Percentiles rank a stretch among this genome's conserved stretches.
These are phyloP conservation scores for Rosalia funebris DNA, from an alignment of 2,888 invertebrate species.

Conservation along the genomic window DNA sequence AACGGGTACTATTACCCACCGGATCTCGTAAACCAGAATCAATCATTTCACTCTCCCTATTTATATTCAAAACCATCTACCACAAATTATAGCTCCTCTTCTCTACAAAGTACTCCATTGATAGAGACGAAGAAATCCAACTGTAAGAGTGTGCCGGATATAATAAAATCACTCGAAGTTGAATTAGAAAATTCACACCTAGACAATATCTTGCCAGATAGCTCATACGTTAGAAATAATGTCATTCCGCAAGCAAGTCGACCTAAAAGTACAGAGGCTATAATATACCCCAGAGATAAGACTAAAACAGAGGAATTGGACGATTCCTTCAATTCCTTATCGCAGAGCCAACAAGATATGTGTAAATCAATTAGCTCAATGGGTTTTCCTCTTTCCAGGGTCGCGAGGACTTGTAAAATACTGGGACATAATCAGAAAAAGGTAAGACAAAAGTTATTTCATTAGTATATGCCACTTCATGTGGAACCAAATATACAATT, in stretches of 20 bases:
- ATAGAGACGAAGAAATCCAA: constrained; percentile 34
- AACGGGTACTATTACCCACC: constrained; percentile 44
- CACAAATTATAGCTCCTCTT: constrained; percentile 18
- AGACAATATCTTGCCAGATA: constrained; percentile 42
- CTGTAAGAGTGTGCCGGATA: constrained; percentile 72
- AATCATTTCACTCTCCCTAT: constrained; percentile 16
- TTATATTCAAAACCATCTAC: constrained; percentile 28
- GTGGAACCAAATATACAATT: too few species aligned
- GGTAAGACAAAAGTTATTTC: too few species aligned
- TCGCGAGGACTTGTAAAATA: constrained; percentile 80
- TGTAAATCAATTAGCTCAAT: constrained; percentile 82
- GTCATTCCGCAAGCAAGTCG: constrained; percentile 30
- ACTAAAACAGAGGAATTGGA: constrained; percentile 51
- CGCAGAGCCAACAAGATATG: constrained; percentile 71
- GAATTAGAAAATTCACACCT: constrained; percentile 66
- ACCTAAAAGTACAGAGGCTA: constrained; percentile 48
- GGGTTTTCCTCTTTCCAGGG: constrained; percentile 88
- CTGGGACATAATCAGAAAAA: constrained; percentile 87
- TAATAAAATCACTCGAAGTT: constrained; percentile 78
- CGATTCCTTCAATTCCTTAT: constrained; percentile 63
- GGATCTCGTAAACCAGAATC: constrained; percentile 22
- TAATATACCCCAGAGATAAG: constrained; percentile 44
- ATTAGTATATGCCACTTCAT: too few species aligned
- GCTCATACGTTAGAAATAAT: constrained; percentile 32
- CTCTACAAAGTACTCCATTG: constrained; percentile 4